Conservation (phyloP, 2,888 invertebrate species). For the Nemotelus nigrinus region DNA sequence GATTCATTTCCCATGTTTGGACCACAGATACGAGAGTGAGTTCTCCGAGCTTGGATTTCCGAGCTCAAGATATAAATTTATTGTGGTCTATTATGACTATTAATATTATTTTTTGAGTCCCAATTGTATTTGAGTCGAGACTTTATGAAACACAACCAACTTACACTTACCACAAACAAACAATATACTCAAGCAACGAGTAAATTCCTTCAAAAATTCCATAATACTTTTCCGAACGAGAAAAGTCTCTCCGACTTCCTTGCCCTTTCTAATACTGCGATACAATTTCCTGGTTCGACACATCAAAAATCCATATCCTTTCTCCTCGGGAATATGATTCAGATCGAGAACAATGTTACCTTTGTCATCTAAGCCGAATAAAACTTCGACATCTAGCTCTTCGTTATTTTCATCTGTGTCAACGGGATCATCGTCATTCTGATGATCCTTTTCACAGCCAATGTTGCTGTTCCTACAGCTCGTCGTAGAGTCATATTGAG, state of each 20-base stretch:
- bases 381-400: conserved; percentile 35
- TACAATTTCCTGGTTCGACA: conserved; percentile 48
- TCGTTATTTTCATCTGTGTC: not conserved
- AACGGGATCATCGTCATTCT: not conserved
- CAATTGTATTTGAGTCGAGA: no score
- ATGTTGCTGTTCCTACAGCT: not conserved
- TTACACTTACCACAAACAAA: conserved; percentile 57
- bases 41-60: no score
- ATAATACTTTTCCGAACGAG: conserved; percentile 46
- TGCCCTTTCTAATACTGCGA: conserved; percentile 48
- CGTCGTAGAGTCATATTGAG: not conserved
- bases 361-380: conserved; percentile 62
- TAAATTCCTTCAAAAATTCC: conserved; percentile 55
- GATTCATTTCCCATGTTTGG: no score
- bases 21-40: no score
- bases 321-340: conserved; percentile 60
- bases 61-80: no score
- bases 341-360: conserved; percentile 63
- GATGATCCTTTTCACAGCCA: conserved; percentile 9
- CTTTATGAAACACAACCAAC: no score
- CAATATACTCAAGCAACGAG: conserved; percentile 56
- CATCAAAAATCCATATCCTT: conserved; percentile 55
- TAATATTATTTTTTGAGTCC: no score
- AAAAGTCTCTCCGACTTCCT: conserved; percentile 57
- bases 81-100: no score